Evolutionary conservation across 1,140 invertebrate species (phyloP).

Genomic region (Drosophila melanica): DNA sequence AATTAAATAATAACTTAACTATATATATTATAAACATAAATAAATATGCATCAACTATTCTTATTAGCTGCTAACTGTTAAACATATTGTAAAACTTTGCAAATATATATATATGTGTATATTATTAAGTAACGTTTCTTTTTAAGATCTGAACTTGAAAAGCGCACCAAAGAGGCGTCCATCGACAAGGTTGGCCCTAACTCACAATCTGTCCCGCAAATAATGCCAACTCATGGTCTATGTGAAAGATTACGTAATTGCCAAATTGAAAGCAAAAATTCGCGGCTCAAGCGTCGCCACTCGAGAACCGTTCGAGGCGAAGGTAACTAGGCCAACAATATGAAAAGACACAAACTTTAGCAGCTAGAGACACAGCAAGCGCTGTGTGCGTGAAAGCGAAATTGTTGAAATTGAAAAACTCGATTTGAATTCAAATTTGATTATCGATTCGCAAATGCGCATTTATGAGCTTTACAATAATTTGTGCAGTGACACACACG

Average conservation of each 20-base stretch:
- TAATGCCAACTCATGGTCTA: constrained; percentile 62
- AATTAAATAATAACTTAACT: constrained; percentile 16
- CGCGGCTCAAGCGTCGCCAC: constrained; percentile 46
- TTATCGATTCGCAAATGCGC: constrained; percentile 40
- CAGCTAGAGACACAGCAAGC: constrained; percentile 15
- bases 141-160: constrained; percentile 68
- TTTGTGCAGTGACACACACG: constrained; percentile 47
- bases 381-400: constrained; percentile 62
- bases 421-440: constrained; percentile 23
- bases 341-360: constrained; percentile 40
- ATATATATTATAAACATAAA: constrained; percentile 16
- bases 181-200: constrained; percentile 34
- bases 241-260: constrained; percentile 65
- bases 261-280: constrained; percentile 60
- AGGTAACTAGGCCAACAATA: constrained; percentile 69
- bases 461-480: constrained; percentile 32
- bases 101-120: constrained; percentile 21
- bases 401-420: constrained; percentile 63
- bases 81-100: constrained; percentile 37
- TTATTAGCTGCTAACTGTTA: constrained; percentile 19
- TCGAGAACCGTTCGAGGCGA: constrained; percentile 64
- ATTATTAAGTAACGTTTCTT: constrained; percentile 27
- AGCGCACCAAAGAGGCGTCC: constrained; percentile 8
- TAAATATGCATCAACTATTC: constrained; percentile 17
- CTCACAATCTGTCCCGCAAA: constrained; percentile 29